A percentile compares a stretch with the other conserved stretches of the same genome.
Conservation (phyloP, 2,888 invertebrate species). For the Diaphora mendica region DNA sequence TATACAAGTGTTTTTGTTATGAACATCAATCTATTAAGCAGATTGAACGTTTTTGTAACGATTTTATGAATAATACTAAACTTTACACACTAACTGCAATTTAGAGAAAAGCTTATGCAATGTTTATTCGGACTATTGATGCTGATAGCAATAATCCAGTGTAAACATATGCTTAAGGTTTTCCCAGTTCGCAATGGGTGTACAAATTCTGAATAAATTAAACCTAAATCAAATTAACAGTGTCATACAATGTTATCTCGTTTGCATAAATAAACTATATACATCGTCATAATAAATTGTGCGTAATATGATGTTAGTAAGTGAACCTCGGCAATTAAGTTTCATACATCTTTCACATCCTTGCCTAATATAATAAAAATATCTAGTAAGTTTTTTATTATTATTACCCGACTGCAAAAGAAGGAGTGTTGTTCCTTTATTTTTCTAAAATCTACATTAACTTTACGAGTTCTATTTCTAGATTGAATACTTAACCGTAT, state of each 20-base stretch:
- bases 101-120: not conserved
- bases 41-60: not conserved
- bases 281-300: not conserved
- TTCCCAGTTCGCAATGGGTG: not conserved
- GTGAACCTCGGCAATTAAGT: not conserved
- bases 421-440: not conserved
- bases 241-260: constrained; percentile 1
- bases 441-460: not conserved
- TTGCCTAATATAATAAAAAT: no score
- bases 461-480: no score
- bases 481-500: not conserved
- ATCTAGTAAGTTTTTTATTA: not conserved
- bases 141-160: not conserved
- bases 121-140: not conserved
- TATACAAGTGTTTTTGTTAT: no score
- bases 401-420: not conserved
- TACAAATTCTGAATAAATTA: not conserved
- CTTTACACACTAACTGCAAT: not conserved
- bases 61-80: not conserved
- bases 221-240: not conserved
- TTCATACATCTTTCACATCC: not conserved
- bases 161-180: not conserved
- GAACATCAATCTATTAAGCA: no score
- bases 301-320: not conserved
- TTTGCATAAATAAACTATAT: not conserved